Evolutionary conservation across 1,140 invertebrate species (phyloP).

Genomic region (Cherax destructor): DNA sequence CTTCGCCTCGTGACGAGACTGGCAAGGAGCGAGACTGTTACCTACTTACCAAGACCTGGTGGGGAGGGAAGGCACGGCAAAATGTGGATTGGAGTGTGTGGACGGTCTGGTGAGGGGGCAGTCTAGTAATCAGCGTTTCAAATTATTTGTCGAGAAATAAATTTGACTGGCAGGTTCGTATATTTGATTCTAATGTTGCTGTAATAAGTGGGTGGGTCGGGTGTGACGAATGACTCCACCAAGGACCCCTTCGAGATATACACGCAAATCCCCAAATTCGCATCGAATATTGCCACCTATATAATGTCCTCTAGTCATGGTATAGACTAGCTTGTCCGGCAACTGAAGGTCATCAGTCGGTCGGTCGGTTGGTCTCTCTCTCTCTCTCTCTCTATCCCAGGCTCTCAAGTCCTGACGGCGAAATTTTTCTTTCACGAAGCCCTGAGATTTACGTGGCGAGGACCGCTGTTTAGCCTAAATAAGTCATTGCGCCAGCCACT

Average conservation of each 20-base stretch:
- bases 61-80: too few species aligned
- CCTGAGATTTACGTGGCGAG: conserved; percentile 17
- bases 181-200: background rate
- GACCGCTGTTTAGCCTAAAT: conserved; percentile 52
- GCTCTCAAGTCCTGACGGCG: background rate
- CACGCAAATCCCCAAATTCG: background rate
- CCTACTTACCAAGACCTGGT: too few species aligned
- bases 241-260: background rate
- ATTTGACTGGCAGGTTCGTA: background rate
- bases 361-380: too few species aligned
- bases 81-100: background rate
- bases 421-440: background rate
- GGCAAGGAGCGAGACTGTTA: too few species aligned
- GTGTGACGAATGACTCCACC: background rate
- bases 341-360: background rate
- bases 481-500: conserved; percentile 33
- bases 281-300: background rate
- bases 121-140: background rate
- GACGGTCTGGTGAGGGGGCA: background rate
- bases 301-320: background rate
- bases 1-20: too few species aligned
- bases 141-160: background rate
- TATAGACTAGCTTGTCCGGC: background rate
- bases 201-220: background rate
- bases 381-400: background rate